Conservation (phyloP, 1,140 invertebrate genomes). For the Polypedilum vanderplanki region DNA sequence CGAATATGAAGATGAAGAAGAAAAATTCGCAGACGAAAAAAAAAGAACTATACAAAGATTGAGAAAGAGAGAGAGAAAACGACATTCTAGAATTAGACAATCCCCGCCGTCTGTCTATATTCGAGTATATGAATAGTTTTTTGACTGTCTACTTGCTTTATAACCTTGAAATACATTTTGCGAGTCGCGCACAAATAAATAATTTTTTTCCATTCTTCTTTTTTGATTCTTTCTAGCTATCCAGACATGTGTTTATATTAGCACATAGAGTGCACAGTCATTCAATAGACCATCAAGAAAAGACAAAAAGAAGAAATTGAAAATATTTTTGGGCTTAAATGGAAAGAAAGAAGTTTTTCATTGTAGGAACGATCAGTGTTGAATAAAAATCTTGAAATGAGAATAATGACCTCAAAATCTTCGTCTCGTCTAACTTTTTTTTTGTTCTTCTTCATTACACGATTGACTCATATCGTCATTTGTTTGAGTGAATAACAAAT, state of each 20-base stretch:
- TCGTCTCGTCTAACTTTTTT: too few species aligned
- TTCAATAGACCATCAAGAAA: neutral
- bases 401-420: too few species aligned
- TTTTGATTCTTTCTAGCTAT: neutral
- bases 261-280: constrained; percentile 24
- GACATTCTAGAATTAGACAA: constrained; percentile 26
- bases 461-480: too few species aligned
- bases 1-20: neutral
- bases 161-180: constrained; percentile 28
- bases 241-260: constrained; percentile 7
- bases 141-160: constrained; percentile 15
- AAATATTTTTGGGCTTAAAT: too few species aligned
- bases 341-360: too few species aligned
- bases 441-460: too few species aligned
- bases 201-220: neutral
- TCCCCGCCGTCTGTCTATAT: neutral
- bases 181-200: neutral
- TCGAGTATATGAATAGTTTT: neutral
- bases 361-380: too few species aligned
- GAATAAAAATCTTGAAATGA: too few species aligned
- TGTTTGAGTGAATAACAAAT: too few species aligned
- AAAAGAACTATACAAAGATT: neutral
- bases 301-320: too few species aligned
- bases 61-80: neutral
- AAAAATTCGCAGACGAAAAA: constrained; percentile 15